Base-by-base conservation (phyloP, 1,140 invertebrate genomes). In the Lasioglossum albipes region DNA sequence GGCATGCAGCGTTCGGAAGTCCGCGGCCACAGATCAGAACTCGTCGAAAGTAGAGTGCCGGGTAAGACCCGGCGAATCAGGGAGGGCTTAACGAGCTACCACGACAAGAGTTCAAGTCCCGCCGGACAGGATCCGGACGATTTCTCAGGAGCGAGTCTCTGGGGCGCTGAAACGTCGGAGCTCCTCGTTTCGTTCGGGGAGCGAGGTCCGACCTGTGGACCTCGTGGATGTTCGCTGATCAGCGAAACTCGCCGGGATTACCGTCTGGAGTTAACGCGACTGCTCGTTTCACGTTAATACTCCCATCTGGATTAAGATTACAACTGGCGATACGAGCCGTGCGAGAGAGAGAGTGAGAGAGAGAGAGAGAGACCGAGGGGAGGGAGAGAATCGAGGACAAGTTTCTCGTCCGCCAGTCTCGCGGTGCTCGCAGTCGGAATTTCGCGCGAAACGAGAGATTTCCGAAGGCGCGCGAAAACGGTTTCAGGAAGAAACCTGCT, bases 121-220 rank as follows among this genome's bases (percentile, higher is more conserved):
- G 31, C 20, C 52, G 81, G 73, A 78, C 83, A 73, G 31, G 78
- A 84, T 74, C 79, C 75, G 41, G 59, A 72, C 81, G 81, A 83
- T 85, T 87, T 87, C 86, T 89, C 74, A 83, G 86, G 69, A 84
- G 86, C 87, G 20, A 85, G 87, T 84, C 81, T 20, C 20, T 20
- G 81, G 78, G 85, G 69, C 83, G 45, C 27, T 57, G 31, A 49
- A 18, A 49, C 59, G 57, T 22, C 57, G 41, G 59, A 83, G 80
- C 79, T 83, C 45, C 79, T 59, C 81, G 68, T 76, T 49, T 68
- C 31, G 67, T 68, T 64, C 57, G 66, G 45, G 74, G 31, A 62
- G 78, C 72, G 16, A 31, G 61, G 82, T 57, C 16, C 20, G 65
- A 9, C 65, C n/a, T 13, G 1, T 3, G 65, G 65, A 45, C 65